These are phyloP conservation scores for Musca domestica DNA, from an alignment of 1,140 invertebrate species.

Conservation along the genomic window DNA sequence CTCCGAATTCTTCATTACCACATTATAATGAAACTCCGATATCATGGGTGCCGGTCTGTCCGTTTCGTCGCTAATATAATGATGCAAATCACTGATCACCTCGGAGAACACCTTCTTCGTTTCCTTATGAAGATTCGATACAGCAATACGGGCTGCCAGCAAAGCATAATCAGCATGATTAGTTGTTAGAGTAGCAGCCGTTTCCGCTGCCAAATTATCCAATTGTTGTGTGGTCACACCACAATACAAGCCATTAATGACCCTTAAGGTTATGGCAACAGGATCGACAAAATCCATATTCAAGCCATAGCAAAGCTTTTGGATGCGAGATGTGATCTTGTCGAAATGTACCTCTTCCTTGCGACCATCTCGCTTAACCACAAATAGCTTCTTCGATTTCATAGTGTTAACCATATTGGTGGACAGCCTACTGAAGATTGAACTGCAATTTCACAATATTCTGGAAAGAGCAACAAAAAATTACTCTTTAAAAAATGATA, in stretches of 20 bases:
- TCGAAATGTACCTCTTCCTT: conserved; percentile 93
- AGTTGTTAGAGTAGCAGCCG: conserved; percentile 92
- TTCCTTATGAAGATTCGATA: conserved; percentile 98
- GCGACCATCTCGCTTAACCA: conserved; percentile 70
- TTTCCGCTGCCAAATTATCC: conserved; percentile 97
- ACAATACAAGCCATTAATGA: conserved; percentile 91
- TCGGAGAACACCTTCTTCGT: conserved; percentile 89
- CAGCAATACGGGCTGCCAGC: conserved; percentile 90
- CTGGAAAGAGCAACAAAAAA: too few relatives aligned
- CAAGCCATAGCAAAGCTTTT: conserved; percentile 93
- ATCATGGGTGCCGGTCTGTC: conserved; percentile 77
- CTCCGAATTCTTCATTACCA: conserved; percentile 86
- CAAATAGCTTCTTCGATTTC: conserved; percentile 10
- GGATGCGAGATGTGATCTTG: conserved; percentile 95
- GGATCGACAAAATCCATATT: conserved; percentile 96
- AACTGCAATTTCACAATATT: too few relatives aligned
- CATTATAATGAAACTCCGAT: conserved; percentile 76
- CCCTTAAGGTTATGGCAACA: conserved; percentile 80
- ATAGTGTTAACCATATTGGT: not conserved
- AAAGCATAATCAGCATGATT: conserved; percentile 96
- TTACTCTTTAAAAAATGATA: too few relatives aligned
- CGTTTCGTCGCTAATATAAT: conserved; percentile 73
- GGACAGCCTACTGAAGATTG: too few relatives aligned
- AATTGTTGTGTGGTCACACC: conserved; percentile 96
- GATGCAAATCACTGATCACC: conserved; percentile 85